phyloP scores from a whole-genome alignment of 2,888 invertebrate genomes.

The Plutella xylostella region DNA sequence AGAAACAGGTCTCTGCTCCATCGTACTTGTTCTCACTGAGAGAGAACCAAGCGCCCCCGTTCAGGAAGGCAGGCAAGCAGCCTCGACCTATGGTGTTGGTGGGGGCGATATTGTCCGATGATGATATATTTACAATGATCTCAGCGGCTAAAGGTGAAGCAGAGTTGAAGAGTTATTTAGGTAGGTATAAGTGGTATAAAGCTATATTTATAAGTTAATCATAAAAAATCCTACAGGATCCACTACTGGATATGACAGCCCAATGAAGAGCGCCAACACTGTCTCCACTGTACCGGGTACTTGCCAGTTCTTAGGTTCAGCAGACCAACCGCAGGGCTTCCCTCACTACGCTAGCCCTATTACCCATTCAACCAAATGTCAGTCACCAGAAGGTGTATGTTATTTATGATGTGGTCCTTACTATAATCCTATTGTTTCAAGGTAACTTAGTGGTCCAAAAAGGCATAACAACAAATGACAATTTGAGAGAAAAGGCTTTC shows the following conservation, averaged over 20 bases:
- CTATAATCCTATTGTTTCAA: no score
- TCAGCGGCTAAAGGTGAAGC: slow-evolving; percentile 27
- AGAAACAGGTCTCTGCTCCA: slow-evolving; percentile 46
- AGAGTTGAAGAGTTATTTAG: slow-evolving; percentile 32
- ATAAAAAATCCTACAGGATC: no score
- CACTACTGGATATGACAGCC: no score
- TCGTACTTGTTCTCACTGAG: slow-evolving; percentile 44
- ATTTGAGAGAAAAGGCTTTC: slow-evolving; percentile 38
- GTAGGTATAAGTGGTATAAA: slow-evolving; percentile 22
- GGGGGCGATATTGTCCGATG: slow-evolving; percentile 34
- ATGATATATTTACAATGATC: slow-evolving; percentile 40
- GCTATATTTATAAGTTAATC: no score
- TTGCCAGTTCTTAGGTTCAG: no score
- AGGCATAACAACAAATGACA: slow-evolving; percentile 34
- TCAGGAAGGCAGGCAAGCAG: slow-evolving; percentile 29
- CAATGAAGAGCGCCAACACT: no score
- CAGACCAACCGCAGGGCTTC: no score
- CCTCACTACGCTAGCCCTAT: no score
- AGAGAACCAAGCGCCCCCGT: slow-evolving; percentile 47
- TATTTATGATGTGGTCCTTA: no score
- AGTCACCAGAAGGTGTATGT: no score
- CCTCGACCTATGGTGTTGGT: slow-evolving; percentile 31
- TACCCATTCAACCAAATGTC: no score
- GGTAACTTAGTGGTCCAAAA: slow-evolving; percentile 39
- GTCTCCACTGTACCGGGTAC: no score